Base-by-base conservation (phyloP, 2,113 vertebrate genomes). In the Paradisaea rubra region DNA sequence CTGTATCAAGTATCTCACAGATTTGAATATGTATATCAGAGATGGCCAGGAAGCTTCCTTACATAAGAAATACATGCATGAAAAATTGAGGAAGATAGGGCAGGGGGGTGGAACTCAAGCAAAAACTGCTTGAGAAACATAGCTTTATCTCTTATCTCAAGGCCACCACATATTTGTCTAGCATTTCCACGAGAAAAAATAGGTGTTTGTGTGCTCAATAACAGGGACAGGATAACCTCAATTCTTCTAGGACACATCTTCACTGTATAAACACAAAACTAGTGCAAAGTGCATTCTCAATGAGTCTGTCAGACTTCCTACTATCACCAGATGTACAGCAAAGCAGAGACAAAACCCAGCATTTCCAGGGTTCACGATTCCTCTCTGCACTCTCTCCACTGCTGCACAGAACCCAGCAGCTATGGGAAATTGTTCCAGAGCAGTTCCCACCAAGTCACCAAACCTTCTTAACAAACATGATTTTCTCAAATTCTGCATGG, bases 401-500 rank as follows among this genome's bases (percentile, higher is more conserved):
- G 41, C 74, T 70, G 31, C 25, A n/a, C 23, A 81, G 72, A 53
- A 44, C 24, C 28, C n/a, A 71, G 39, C 22, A 69, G 35, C 44
- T 47, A 54, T 5, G 11, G 33, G 37, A 53, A 91, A 56, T 6
- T 52, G 28, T 39, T 78, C 42, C 20, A 42, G 2, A 70, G 28
- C 1, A 2, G 28, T 35, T 88, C 31, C 22, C 41, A 84, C 3
- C 30, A 60, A 44, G 44, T 59, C 37, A 52, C 4, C 50, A 73
- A 69, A 81, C 25, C 21, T 56, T 30, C 50, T 2, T 10, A 22
- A 44, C 9, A 85, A 85, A 45, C 2, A 15, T 0, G 0, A 7
- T 37, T 79, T 74, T 78, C 73, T 70, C n/a, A 74, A 81, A 73
- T 39, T 53, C 37, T 81, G 39, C 5, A 4, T 23, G 15, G 47